A percentile compares a stretch with the other conserved stretches of the same genome.
phyloP scores from a whole-genome alignment of 2,888 invertebrate species.

The Bimastos eiseni region DNA sequence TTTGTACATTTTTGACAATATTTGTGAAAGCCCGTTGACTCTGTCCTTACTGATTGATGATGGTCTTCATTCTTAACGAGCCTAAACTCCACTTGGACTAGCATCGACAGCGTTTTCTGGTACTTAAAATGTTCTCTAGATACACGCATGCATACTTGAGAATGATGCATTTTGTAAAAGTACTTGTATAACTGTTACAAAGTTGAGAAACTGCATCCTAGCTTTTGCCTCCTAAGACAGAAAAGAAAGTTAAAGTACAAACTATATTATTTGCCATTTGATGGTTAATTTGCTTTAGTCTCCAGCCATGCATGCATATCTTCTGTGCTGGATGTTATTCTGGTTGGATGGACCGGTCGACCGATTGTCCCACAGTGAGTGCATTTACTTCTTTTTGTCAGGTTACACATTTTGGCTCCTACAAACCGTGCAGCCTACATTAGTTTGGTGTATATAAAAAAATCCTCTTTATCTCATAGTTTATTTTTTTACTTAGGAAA shows the following conservation, averaged over 20 bases:
- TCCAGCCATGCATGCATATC: not conserved
- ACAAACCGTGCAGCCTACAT: not conserved
- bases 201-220: no score
- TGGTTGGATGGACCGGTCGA: not conserved
- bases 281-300: not conserved
- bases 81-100: no score
- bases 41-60: no score
- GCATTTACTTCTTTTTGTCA: not conserved
- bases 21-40: no score
- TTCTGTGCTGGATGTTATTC: slow-evolving; percentile 13
- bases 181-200: no score
- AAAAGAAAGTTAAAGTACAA: not conserved
- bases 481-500: not conserved
- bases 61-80: no score
- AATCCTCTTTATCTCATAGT: no score
- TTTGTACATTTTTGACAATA: no score
- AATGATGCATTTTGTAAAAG: no score
- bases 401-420: not conserved
- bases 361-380: not conserved
- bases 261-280: not conserved
- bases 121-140: no score
- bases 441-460: not conserved
- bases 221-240: not conserved
- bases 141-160: no score
- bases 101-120: no score